A percentile compares a stretch with the other conserved stretches of the same genome.
These are phyloP conservation scores for Sciurus carolinensis DNA, from an alignment of 2,797 vertebrate species.

Conservation along the genomic window DNA sequence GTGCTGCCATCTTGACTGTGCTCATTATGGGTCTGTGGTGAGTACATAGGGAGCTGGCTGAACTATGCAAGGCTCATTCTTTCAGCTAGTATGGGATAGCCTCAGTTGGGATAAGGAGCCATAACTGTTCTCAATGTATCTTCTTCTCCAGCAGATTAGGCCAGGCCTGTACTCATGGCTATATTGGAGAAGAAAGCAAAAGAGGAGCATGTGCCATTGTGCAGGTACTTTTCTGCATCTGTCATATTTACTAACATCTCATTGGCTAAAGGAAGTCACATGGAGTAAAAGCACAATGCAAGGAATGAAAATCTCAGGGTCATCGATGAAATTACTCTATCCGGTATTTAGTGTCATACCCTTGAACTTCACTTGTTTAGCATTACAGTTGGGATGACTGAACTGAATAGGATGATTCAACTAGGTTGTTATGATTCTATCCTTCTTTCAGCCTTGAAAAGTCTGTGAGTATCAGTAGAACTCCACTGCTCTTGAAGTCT, in stretches of 20 bases:
- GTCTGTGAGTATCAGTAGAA: background rate
- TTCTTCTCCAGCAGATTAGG: background rate
- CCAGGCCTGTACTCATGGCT: background rate
- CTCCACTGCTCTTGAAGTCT: conserved; percentile 1
- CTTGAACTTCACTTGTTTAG: background rate
- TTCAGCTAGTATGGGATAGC: background rate
- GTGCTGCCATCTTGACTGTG: background rate
- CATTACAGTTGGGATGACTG: background rate
- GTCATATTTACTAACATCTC: background rate
- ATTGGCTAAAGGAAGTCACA: background rate
- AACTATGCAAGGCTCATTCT: background rate
- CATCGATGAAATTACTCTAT: background rate
- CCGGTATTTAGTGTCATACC: background rate
- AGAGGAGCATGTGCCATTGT: background rate
- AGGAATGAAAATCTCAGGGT: background rate
- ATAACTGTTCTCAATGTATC: background rate
- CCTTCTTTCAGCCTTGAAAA: background rate
- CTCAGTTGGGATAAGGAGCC: background rate
- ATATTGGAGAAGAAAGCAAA: background rate
- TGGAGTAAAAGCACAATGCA: background rate
- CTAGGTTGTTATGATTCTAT: background rate
- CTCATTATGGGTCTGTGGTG: background rate
- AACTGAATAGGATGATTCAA: background rate
- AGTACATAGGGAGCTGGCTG: background rate
- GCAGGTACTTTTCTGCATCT: background rate